These are phyloP conservation scores for Epinotia nisella DNA, from an alignment of 2,888 invertebrate species.

Conservation along the genomic window DNA sequence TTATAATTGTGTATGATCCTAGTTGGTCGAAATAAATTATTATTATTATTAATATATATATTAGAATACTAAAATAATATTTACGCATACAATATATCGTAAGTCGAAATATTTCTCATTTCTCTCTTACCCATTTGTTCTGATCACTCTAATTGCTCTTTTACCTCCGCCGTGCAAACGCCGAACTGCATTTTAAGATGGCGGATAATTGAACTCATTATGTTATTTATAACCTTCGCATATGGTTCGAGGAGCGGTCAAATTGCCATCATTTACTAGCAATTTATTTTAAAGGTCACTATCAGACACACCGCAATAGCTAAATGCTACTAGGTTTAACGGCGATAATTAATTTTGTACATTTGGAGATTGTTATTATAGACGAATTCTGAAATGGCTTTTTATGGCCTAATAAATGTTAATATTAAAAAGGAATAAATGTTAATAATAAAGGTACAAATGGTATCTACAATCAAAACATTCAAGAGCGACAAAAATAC, in stretches of 20 bases:
- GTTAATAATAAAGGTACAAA: neutral
- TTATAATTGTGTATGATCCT: no score
- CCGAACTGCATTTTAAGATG: conserved; percentile 61
- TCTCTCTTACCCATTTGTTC: conserved; percentile 3
- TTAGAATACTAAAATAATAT: neutral
- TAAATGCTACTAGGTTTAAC: conserved; percentile 34
- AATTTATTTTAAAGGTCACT: conserved; percentile 66
- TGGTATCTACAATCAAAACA: neutral
- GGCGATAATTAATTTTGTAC: neutral
- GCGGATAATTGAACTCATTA: conserved; percentile 71
- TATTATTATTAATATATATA: no score
- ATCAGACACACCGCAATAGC: conserved; percentile 39
- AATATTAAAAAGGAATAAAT: neutral
- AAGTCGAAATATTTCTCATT: neutral
- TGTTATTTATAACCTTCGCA: conserved; percentile 67
- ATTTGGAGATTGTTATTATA: neutral
- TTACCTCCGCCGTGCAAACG: conserved; percentile 49
- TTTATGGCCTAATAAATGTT: neutral
- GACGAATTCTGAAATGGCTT: neutral
- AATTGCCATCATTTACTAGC: conserved; percentile 66
- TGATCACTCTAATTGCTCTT: conserved; percentile 6
- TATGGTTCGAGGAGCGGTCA: conserved; percentile 62
- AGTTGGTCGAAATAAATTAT: no score
- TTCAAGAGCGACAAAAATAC: neutral
- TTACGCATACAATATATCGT: neutral